phyloP scores from a whole-genome alignment of 2,797 vertebrate species.

The Artibeus jamaicensis region DNA sequence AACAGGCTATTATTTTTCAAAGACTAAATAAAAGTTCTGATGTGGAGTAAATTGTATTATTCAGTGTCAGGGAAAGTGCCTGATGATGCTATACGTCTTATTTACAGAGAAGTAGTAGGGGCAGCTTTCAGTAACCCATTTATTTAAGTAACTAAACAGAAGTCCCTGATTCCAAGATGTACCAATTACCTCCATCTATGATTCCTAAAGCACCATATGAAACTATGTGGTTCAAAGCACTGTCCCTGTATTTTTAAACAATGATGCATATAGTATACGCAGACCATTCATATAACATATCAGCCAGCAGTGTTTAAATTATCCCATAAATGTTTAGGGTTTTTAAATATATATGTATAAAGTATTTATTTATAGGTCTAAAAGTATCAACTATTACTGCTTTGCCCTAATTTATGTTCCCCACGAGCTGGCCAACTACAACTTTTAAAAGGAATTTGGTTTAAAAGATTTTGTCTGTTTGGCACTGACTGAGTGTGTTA shows the following conservation, averaged over 20 bases:
- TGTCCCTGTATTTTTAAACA: constrained; percentile 57
- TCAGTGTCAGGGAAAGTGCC: neutral
- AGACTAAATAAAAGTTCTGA: neutral
- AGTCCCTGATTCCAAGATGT: neutral
- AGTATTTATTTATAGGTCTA: constrained; percentile 58
- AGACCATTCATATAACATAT: neutral
- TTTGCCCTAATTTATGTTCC: constrained; percentile 50
- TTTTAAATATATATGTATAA: constrained; percentile 41
- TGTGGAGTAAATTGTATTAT: neutral
- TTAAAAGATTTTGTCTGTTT: constrained; percentile 51
- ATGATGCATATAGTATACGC: constrained; percentile 24
- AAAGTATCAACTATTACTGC: constrained; percentile 55
- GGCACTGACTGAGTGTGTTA: constrained; percentile 35
- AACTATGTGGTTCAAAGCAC: constrained; percentile 34
- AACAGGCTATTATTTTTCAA: constrained; percentile 43
- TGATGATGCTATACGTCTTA: neutral
- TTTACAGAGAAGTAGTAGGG: neutral
- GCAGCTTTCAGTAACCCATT: neutral
- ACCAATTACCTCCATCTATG: neutral
- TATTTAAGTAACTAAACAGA: constrained; percentile 18
- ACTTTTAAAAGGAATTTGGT: constrained; percentile 57
- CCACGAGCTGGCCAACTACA: constrained; percentile 13
- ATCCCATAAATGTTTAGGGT: constrained; percentile 51
- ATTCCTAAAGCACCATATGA: neutral
- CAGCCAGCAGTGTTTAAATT: constrained; percentile 61